Conservation (phyloP, 2,797 vertebrate species). For the Malacoraja senta region DNA sequence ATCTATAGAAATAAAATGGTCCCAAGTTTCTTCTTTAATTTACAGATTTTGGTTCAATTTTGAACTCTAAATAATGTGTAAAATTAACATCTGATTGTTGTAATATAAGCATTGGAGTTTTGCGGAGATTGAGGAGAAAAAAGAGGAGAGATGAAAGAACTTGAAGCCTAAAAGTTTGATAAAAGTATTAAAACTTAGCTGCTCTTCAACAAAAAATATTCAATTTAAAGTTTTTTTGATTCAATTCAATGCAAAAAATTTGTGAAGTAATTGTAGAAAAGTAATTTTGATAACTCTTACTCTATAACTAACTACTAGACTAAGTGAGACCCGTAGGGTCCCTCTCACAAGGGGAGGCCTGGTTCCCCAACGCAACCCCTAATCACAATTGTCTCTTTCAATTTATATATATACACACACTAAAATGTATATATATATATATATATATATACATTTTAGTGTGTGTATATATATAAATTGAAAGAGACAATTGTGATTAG, state of each 20-base stretch:
- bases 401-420: no score
- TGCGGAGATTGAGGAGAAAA: neutral
- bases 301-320: neutral
- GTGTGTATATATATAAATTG: no score
- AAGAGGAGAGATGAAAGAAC: neutral
- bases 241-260: neutral
- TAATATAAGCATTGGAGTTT: neutral
- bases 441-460: no score
- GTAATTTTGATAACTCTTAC: neutral
- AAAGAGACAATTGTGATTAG: no score
- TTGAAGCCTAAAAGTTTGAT: neutral
- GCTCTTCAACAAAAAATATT: no score
- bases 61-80: neutral
- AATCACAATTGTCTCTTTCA: no score
- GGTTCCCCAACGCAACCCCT: no score
- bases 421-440: no score
- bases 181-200: neutral
- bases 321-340: no score
- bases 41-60: neutral
- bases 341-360: no score
- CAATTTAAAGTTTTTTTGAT: neutral
- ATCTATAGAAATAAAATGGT: neutral
- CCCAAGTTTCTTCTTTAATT: neutral
- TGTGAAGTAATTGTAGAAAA: neutral
- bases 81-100: neutral